Evolutionary conservation across 2,888 invertebrate species (phyloP).

Genomic region (Hartigia nigra): DNA sequence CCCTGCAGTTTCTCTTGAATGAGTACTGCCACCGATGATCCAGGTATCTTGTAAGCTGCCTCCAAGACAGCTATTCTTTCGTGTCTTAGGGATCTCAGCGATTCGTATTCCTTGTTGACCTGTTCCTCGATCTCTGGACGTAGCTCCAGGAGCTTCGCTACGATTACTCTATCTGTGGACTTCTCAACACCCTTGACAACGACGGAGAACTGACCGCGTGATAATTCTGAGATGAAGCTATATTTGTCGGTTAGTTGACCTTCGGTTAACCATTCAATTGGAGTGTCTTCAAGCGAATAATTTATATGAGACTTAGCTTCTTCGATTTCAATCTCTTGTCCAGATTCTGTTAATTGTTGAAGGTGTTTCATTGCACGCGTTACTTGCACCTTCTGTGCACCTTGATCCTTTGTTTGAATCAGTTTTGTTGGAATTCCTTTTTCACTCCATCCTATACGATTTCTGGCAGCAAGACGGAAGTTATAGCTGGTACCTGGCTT

Average conservation of each 20-base stretch:
- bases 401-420: constrained; percentile 76
- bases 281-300: constrained; percentile 80
- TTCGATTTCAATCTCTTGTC: constrained; percentile 75
- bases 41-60: constrained; percentile 78
- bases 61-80: constrained; percentile 85
- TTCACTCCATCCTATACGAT: constrained; percentile 94
- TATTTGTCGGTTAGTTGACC: constrained; percentile 79
- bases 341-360: constrained; percentile 87
- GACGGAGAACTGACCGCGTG: constrained; percentile 87
- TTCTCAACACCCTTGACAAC: constrained; percentile 86
- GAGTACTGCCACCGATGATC: constrained; percentile 76
- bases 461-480: constrained; percentile 88
- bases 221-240: constrained; percentile 87
- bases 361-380: constrained; percentile 86
- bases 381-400: constrained; percentile 80
- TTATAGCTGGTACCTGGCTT: constrained; percentile 84
- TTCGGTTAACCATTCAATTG: constrained; percentile 79
- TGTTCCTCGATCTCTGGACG: constrained; percentile 74
- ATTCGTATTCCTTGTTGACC: constrained; percentile 85
- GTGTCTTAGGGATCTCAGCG: constrained; percentile 83
- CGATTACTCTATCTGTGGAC: constrained; percentile 78
- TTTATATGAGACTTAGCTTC: constrained; percentile 75
- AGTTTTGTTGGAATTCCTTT: constrained; percentile 85
- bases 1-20: constrained; percentile 89
- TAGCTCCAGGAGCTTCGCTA: constrained; percentile 84